Evolutionary conservation across 2,113 vertebrate species (phyloP).

Genomic region (Oncorhynchus tshawytscha): DNA sequence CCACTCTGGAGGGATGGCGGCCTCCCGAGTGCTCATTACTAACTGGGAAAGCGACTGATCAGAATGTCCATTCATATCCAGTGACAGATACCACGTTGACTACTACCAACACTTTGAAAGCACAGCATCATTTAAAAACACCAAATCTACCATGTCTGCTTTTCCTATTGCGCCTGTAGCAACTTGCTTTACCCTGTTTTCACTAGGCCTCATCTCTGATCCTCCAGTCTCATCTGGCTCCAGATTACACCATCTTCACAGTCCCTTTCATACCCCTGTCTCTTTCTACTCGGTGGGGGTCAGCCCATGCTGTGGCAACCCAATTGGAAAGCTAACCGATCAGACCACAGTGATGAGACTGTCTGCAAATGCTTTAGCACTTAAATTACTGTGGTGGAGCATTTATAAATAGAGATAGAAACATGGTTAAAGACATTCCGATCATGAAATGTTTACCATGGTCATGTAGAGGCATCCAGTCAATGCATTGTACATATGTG

Average conservation of each 20-base stretch:
- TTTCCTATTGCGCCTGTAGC: not conserved
- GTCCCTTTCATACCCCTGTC: not conserved
- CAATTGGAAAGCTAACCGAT: slow-evolving; percentile 20
- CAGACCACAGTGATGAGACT: not conserved
- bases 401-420: not conserved
- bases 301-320: not conserved
- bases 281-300: not conserved
- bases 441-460: not conserved
- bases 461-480: too few species aligned
- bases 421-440: not conserved
- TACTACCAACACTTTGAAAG: not conserved
- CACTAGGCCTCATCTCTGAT: slow-evolving; percentile 15
- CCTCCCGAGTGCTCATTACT: too few species aligned
- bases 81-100: not conserved
- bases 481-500: not conserved
- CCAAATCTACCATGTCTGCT: not conserved
- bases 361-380: not conserved
- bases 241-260: not conserved
- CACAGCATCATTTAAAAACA: not conserved
- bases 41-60: not conserved
- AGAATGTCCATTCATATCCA: not conserved
- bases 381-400: not conserved
- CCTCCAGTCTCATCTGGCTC: not conserved
- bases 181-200: slow-evolving; percentile 26
- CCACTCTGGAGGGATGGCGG: too few species aligned